Evolutionary conservation across 2,888 invertebrate genomes (phyloP).

Genomic region (Alloplasta piceator): DNA sequence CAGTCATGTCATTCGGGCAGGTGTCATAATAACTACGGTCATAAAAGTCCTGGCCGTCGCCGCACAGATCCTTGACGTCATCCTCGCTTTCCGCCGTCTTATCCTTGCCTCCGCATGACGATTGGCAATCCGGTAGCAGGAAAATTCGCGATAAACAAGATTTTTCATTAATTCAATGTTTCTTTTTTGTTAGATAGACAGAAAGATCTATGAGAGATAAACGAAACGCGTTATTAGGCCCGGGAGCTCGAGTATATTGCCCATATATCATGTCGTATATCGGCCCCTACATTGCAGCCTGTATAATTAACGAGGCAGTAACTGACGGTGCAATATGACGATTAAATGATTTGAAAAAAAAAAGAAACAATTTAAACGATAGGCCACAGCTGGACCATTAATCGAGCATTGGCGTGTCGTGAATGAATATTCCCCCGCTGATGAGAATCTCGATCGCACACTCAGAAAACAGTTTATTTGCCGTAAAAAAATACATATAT

Average conservation of each 20-base stretch:
- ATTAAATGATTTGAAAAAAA: conserved; percentile 36
- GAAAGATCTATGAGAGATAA: conserved; percentile 54
- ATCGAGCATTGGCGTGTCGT: conserved; percentile 15
- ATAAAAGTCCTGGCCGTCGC: conserved; percentile 1
- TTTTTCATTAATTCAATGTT: conserved; percentile 57
- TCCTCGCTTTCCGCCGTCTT: conserved; percentile 22
- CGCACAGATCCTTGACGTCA: conserved; percentile 46
- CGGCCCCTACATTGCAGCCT: conserved; percentile 23
- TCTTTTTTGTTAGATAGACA: background rate
- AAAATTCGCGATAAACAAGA: conserved; percentile 66
- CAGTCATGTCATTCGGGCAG: conserved; percentile 53
- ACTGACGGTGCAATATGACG: conserved; percentile 21
- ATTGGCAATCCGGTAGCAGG: conserved; percentile 62
- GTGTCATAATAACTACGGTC: background rate
- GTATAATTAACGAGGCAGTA: conserved; percentile 71
- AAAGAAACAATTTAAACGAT: conserved; percentile 25
- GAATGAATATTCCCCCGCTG: background rate
- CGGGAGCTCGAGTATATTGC: conserved; percentile 39
- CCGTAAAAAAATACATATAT: background rate
- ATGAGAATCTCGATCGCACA: too few species aligned
- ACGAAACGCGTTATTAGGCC: conserved; percentile 69
- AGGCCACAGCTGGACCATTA: conserved; percentile 21
- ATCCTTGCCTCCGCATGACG: conserved; percentile 5
- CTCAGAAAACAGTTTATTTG: too few species aligned
- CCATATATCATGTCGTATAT: conserved; percentile 48